Conservation (phyloP, 2,797 vertebrate genomes). For the Myiotriccus ornatus region DNA sequence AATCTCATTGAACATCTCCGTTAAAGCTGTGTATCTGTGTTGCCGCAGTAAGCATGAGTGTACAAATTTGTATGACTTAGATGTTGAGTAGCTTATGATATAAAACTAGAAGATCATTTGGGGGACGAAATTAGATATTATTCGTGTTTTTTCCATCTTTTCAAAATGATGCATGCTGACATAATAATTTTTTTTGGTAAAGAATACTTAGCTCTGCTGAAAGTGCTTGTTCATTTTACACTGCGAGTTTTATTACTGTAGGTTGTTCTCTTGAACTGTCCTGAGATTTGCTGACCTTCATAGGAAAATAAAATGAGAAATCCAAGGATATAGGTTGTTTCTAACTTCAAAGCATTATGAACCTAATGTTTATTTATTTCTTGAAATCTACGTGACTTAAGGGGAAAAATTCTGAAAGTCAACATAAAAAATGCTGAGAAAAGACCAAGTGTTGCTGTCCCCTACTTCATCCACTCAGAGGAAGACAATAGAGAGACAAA, state of each 20-base stretch:
- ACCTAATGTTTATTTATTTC: not conserved
- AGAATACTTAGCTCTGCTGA: not conserved
- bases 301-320: not conserved
- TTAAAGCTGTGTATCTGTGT: not conserved
- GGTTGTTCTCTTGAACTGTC: not conserved
- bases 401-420: not conserved
- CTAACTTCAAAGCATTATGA: not conserved
- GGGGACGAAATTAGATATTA: not conserved
- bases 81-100: not conserved
- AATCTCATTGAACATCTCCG: not conserved
- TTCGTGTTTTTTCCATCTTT: not conserved
- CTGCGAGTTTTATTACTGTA: not conserved
- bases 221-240: not conserved
- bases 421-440: not conserved
- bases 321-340: not conserved
- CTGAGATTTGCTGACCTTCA: not conserved
- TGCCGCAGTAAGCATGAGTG: not conserved
- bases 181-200: not conserved
- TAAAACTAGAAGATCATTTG: not conserved
- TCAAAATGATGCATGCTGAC: not conserved
- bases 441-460: not conserved
- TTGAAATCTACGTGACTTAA: not conserved
- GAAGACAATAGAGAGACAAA: not conserved
- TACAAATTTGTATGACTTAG: not conserved
- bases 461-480: not conserved